Base-by-base conservation (phyloP, 2,888 invertebrate genomes). In the Plebejus melissa region DNA sequence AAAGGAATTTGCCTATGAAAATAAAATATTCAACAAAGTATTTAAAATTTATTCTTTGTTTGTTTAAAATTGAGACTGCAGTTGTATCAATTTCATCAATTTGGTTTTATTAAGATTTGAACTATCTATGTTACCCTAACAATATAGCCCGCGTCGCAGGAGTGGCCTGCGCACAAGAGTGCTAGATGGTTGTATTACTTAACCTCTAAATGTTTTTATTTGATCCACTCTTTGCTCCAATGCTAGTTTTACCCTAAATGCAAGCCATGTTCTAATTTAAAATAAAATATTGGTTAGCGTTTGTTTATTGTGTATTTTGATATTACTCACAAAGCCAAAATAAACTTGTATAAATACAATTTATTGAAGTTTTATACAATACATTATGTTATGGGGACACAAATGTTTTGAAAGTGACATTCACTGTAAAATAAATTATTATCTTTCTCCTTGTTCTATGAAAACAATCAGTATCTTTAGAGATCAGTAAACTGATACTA, bases 311-410 rank as follows among this genome's bases (percentile, higher is more conserved):
- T 93, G 93, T 93, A 93, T 93, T 93, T 87, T 90, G 90, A 91
- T 91, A 88, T 83, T 91, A 87, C 89, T 92, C 91, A 92, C 93
- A 93, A 93, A 93, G 93, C 93, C 91, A 93, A 93, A 93, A 90
- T 84, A 93, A 93, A 90, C 91, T 89, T 90, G 93, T 91, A 93
- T 93, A 93, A 93, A 93, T 93, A 93, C 91, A 92, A 89, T 92
- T 90, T 86, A 89, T 86, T 89, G 88, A 90, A 88, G 87, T 91
- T 83, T 92, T 91, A 91, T 93, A 93, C 92, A 93, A 90, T 89
- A 89, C 83, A 83, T 90, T 89, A 88, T 90, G 87, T 50, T 65
- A 65, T 13, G 54, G 87, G 87, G 90, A 90, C 90, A 91, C 85
- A 90, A 88, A 90, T 88, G 89, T 90, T 85, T 87, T 83, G 90